Evolutionary conservation across 2,888 invertebrate species (phyloP).

Genomic region (Molorchus minor): DNA sequence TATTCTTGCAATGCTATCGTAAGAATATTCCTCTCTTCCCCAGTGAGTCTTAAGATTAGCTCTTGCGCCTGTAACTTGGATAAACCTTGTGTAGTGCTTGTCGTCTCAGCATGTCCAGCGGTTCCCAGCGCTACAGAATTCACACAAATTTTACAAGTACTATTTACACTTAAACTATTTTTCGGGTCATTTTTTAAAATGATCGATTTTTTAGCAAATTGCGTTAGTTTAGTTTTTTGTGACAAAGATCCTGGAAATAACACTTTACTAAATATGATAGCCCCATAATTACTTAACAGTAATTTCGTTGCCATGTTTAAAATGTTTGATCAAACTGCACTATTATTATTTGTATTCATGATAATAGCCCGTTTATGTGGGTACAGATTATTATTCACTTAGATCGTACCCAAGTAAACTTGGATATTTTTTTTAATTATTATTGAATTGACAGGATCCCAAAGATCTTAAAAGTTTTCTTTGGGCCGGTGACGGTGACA

Average conservation of each 20-base stretch:
- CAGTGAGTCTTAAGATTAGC: constrained; percentile 75
- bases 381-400: too few relatives aligned
- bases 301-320: constrained; percentile 43
- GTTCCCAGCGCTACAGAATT: constrained; percentile 52
- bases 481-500: too few relatives aligned
- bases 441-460: too few relatives aligned
- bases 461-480: too few relatives aligned
- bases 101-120: constrained; percentile 60
- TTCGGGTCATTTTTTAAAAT: constrained; percentile 18
- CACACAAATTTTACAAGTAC: constrained; percentile 47
- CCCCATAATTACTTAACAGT: constrained; percentile 33
- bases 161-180: constrained; percentile 33
- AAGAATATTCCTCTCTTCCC: constrained; percentile 76
- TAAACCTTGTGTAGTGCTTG: constrained; percentile 60
- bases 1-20: constrained; percentile 76
- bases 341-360: too few relatives aligned
- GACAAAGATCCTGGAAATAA: constrained; percentile 16
- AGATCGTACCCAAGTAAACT: too few relatives aligned
- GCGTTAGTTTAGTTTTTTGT: constrained; percentile 39
- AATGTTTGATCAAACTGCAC: constrained; percentile 9
- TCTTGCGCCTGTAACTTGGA: constrained; percentile 78
- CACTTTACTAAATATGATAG: constrained; percentile 30
- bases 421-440: too few relatives aligned
- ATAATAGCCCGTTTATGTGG: too few relatives aligned
- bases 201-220: constrained; percentile 33